phyloP scores from a whole-genome alignment of 2,797 vertebrate species.

The Tinamus major region DNA sequence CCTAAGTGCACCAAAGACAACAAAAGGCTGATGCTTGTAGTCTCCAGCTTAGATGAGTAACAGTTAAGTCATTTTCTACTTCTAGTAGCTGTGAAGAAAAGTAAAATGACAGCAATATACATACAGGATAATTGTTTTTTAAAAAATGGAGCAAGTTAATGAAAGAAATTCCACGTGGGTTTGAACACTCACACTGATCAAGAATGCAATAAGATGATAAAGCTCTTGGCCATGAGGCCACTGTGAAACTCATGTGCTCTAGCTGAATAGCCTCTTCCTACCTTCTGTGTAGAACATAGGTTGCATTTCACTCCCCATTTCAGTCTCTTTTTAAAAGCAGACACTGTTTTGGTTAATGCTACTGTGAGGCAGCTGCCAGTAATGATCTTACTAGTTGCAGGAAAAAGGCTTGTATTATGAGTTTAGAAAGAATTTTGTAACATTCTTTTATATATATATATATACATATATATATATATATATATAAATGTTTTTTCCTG shows the following conservation, averaged over 20 bases:
- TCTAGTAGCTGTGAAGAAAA: background rate
- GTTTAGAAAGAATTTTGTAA: background rate
- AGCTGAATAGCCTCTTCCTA: background rate
- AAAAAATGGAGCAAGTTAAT: background rate
- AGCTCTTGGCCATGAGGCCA: background rate
- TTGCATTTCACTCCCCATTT: conserved; percentile 2
- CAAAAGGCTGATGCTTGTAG: background rate
- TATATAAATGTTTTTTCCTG: background rate
- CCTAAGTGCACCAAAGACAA: background rate
- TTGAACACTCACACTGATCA: background rate
- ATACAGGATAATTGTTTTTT: no score
- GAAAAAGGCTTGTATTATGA: background rate
- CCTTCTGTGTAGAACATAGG: background rate
- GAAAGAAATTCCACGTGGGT: background rate
- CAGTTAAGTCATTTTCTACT: background rate
- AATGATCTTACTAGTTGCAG: conserved; percentile 13
- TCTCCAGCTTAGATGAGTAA: background rate
- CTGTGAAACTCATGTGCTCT: background rate
- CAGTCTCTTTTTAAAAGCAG: background rate
- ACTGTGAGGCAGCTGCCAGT: conserved; percentile 54
- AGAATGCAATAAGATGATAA: conserved; percentile 19
- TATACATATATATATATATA: background rate
- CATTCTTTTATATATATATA: conserved; percentile 5
- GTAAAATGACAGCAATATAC: background rate
- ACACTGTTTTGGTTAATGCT: conserved; percentile 17